These are phyloP conservation scores for Choreutis nemorana DNA, from an alignment of 2,888 invertebrate genomes.

Conservation along the genomic window DNA sequence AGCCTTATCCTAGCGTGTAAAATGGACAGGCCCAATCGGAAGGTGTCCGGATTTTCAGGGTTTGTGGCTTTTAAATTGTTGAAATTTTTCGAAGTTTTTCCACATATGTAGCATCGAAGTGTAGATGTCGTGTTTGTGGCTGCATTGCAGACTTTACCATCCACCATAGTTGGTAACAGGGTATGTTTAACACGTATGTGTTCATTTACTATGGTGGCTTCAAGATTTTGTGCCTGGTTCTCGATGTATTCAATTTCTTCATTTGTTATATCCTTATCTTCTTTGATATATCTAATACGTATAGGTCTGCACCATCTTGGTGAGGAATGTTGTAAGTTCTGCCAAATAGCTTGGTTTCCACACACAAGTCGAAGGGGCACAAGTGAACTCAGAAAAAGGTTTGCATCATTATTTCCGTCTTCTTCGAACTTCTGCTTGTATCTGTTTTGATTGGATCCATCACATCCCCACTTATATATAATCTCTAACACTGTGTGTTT, in stretches of 20 bases:
- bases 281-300: slow-evolving; percentile 1
- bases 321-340: slow-evolving; percentile 13
- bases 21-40: slow-evolving; percentile 20
- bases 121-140: slow-evolving; percentile 21
- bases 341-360: too few species aligned
- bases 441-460: slow-evolving; percentile 4
- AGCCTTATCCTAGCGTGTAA: slow-evolving; percentile 17
- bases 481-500: neutral
- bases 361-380: slow-evolving; percentile 2
- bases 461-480: slow-evolving; percentile 5
- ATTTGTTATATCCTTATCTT: slow-evolving; percentile 11
- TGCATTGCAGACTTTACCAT: slow-evolving; percentile 26
- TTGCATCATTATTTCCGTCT: slow-evolving; percentile 3
- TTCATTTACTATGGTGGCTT: neutral
- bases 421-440: slow-evolving; percentile 6
- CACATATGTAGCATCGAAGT: slow-evolving; percentile 23
- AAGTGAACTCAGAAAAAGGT: slow-evolving; percentile 5
- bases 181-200: too few species aligned
- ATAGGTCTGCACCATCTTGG: slow-evolving; percentile 11
- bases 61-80: slow-evolving; percentile 13
- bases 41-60: slow-evolving; percentile 6
- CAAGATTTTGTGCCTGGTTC: neutral
- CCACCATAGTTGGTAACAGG: slow-evolving; percentile 18
- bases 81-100: slow-evolving; percentile 23
- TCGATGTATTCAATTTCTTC: slow-evolving; percentile 9